Evolutionary conservation across 1,140 invertebrate species (phyloP), one percentile per base, ranked within the genome.

Genomic region (Periplaneta americana): DNA sequence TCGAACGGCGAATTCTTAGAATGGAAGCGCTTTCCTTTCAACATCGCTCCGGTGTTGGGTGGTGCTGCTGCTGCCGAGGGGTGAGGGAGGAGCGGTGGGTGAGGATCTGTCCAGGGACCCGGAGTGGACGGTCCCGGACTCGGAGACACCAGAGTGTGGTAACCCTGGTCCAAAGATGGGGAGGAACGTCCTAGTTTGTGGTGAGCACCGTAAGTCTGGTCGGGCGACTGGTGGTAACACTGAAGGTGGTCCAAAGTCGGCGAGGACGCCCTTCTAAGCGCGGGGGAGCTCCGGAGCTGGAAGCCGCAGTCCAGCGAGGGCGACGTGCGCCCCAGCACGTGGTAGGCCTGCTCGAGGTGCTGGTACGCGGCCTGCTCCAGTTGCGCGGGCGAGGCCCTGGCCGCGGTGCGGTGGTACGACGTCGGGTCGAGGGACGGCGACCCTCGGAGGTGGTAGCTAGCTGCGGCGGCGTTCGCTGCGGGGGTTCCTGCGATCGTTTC

Each of bases 91-190:
- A 75, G 13, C 39, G 39, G 32, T 10, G 36, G 34, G 39, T 66
- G 39, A 22, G 57, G 32, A 28, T 83, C 85, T 74, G 82, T 87
- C 88, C 89, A 85, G 22, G 87, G 84, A 37, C 76, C 84, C 36
- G 83, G 85, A 75, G 84, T 84, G 66, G 84, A 88, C 17, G 84
- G 88, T 79, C 83, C 87, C 79, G 89, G 89, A 83, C 89, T 91
- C 17, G 91, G 90, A 28, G 91, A 91, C 2, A 94, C 91, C 66
- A 95, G 87, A 2, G 94, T 95, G 84, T 94, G 93, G 87, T 95
- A 95, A 11, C 94, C 94, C 86, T 95, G 92, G 86, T 95, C 93
- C 32, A 94, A 86, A 83, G 91, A 93, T 34, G 93, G 92, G 81
- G 88, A 89, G 75, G 89, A 87, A 83, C 90, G 87, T 36, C 88